These are phyloP conservation scores for Eilema depressum DNA, from an alignment of 2,888 invertebrate species.

Conservation along the genomic window DNA sequence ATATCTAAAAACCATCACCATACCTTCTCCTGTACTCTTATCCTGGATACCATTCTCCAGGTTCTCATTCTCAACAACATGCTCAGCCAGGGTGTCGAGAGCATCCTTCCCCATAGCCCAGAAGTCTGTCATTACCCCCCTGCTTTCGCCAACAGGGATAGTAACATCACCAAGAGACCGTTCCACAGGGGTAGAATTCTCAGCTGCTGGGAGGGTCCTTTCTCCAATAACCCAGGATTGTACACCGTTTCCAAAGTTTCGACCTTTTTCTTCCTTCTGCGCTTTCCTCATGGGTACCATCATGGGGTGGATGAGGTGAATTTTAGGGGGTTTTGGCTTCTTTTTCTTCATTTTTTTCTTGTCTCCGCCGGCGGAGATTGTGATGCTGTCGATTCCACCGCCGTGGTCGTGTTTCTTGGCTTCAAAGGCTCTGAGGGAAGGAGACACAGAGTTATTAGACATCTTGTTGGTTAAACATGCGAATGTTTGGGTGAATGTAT, in stretches of 20 bases:
- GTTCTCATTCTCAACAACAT: slow-evolving; percentile 72
- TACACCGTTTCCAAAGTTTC: slow-evolving; percentile 62
- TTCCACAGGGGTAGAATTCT: slow-evolving; percentile 30
- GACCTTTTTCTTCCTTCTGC: slow-evolving; percentile 75
- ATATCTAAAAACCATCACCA: slow-evolving; percentile 64
- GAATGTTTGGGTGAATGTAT: no score
- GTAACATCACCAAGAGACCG: slow-evolving; percentile 20
- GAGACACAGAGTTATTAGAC: not conserved
- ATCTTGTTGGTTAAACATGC: no score
- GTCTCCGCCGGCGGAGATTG: slow-evolving; percentile 69
- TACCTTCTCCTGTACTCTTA: slow-evolving; percentile 75
- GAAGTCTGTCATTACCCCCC: slow-evolving; percentile 66
- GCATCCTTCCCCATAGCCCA: slow-evolving; percentile 74
- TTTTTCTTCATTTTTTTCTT: slow-evolving; percentile 77
- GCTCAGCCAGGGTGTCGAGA: slow-evolving; percentile 72
- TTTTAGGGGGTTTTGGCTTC: slow-evolving; percentile 77
- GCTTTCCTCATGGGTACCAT: slow-evolving; percentile 63
- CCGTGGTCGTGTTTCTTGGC: slow-evolving; percentile 66
- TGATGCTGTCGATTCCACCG: slow-evolving; percentile 77
- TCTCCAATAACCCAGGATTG: slow-evolving; percentile 77
- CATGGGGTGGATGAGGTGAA: slow-evolving; percentile 75
- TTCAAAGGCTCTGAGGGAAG: slow-evolving; percentile 61
- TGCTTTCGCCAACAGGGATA: slow-evolving; percentile 38
- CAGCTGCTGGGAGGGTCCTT: slow-evolving; percentile 28
- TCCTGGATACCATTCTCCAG: slow-evolving; percentile 73